Evolutionary conservation across 2,888 invertebrate genomes (phyloP), one percentile per base, ranked within the genome.

Genomic region (Thysanoteuthis rhombus): DNA sequence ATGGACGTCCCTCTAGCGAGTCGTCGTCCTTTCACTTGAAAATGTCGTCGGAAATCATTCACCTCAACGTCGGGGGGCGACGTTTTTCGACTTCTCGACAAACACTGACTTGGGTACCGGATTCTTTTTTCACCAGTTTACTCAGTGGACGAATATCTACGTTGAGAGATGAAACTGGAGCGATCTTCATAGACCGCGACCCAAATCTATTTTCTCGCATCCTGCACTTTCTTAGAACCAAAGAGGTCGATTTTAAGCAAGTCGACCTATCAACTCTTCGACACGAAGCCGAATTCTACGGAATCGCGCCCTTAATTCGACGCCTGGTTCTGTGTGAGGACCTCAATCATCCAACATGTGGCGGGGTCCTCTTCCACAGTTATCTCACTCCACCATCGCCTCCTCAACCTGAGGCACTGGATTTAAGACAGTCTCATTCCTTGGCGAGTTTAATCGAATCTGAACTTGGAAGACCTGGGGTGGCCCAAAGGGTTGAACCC

Each of bases 221-320:
- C 96, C 97, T 99, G 91, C 99, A 99, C 97, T 99, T 99, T 97
- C 97, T 99, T 94, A 98, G 99, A 94, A 99, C 99, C 47, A 98
- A 99, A 96, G 99, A 99, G 97, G 98, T 99, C 95, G 99, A 99
- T 95, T 97, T 94, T 95, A 97, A 98, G 95, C 98, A 98, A 96
- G 98, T 98, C 92, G 98, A 98, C 97, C 98, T 98, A 94, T 98
- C 98, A 95, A 98, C 98, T 1, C 97, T 99, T 94, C 98, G 98
- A 94, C 99, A 99, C 97, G 99, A 99, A 97, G 99, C 99, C 94
- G 99, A 99, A 97, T 99, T 99, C 97, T 99, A 99, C 97, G 99
- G 99, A 22, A 98, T 99, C 93, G 98, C 98, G 92, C 97, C 97
- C 28, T 94, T 97, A 92, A 98, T 99, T 89, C 98, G 98, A 96